Evolutionary conservation across 1,140 invertebrate species (phyloP).

Genomic region (Phymorhynchus buccinoides): DNA sequence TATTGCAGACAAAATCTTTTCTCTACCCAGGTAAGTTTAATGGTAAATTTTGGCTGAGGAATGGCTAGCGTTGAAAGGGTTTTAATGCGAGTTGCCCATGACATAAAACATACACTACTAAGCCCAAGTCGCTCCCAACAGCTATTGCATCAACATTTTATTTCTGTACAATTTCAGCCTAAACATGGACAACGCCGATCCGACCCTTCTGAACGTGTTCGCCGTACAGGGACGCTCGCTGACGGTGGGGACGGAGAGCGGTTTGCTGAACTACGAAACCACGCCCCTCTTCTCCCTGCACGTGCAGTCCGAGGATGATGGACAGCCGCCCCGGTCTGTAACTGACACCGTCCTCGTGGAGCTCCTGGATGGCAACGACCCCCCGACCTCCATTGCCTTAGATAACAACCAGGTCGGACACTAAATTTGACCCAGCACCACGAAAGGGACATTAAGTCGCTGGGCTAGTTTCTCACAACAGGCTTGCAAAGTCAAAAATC

Average conservation of each 20-base stretch:
- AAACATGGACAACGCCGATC: conserved; percentile 21
- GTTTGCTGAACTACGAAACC: conserved; percentile 52
- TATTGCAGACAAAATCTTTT: too few relatives aligned
- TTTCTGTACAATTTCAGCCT: conserved; percentile 37
- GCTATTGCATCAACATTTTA: too few relatives aligned
- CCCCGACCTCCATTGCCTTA: conserved; percentile 52
- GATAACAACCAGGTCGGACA: conserved; percentile 26
- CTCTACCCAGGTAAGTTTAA: too few relatives aligned
- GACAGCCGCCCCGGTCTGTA: conserved; percentile 42
- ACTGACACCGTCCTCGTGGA: conserved; percentile 47
- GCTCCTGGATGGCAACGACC: conserved; percentile 57
- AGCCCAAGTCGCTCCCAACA: too few relatives aligned
- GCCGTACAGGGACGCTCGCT: conserved; percentile 47
- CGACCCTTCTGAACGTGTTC: conserved; percentile 43
- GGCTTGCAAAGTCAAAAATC: too few relatives aligned
- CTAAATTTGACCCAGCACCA: too few relatives aligned
- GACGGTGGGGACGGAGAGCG: conserved; percentile 43
- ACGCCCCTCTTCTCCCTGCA: conserved; percentile 47
- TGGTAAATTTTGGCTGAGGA: too few relatives aligned
- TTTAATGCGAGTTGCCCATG: too few relatives aligned
- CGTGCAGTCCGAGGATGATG: conserved; percentile 55
- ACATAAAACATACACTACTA: background rate
- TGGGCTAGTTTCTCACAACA: too few relatives aligned
- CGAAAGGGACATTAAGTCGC: too few relatives aligned
- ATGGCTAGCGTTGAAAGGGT: too few relatives aligned